Conservation (phyloP, 2,113 vertebrate genomes). For the Lota lota region DNA sequence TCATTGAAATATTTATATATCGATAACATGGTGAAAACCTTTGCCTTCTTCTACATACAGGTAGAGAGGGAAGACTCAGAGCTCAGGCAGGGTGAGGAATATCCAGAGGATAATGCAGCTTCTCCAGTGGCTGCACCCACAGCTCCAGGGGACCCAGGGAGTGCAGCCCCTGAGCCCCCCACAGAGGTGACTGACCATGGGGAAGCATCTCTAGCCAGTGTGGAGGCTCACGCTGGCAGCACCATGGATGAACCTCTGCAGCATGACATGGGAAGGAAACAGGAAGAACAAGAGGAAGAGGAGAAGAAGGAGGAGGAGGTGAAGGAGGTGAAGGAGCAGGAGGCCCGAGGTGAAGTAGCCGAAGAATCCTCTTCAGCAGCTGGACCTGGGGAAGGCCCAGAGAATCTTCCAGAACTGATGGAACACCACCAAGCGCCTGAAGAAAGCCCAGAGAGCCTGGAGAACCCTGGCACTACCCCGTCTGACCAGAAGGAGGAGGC, state of each 20-base stretch:
- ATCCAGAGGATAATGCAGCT: background rate
- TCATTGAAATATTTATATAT: no score
- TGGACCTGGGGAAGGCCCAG: slow-evolving; percentile 24
- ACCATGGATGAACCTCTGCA: slow-evolving; percentile 5
- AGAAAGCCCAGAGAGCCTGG: slow-evolving; percentile 25
- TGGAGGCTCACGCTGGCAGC: slow-evolving; percentile 21
- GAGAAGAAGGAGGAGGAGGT: no score
- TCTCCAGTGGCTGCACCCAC: background rate
- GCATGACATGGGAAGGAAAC: background rate
- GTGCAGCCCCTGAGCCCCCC: background rate
- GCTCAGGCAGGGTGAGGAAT: background rate
- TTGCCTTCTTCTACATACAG: slow-evolving; percentile 31
- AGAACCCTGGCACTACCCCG: slow-evolving; percentile 12
- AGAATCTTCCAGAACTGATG: slow-evolving; percentile 23
- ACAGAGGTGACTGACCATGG: slow-evolving; percentile 13
- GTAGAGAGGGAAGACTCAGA: slow-evolving; percentile 27
- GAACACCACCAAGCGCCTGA: background rate
- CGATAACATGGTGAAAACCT: background rate
- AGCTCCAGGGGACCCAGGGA: slow-evolving; percentile 14
- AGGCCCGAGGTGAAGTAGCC: slow-evolving; percentile 21
- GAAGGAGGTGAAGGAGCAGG: background rate
- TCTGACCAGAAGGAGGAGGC: background rate
- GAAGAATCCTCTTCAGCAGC: slow-evolving; percentile 24
- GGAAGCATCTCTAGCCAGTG: slow-evolving; percentile 25
- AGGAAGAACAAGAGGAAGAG: slow-evolving; percentile 16